These are phyloP conservation scores for Trididemnum miniatum DNA, from an alignment of 23 tunicate species.

Conservation along the genomic window DNA sequence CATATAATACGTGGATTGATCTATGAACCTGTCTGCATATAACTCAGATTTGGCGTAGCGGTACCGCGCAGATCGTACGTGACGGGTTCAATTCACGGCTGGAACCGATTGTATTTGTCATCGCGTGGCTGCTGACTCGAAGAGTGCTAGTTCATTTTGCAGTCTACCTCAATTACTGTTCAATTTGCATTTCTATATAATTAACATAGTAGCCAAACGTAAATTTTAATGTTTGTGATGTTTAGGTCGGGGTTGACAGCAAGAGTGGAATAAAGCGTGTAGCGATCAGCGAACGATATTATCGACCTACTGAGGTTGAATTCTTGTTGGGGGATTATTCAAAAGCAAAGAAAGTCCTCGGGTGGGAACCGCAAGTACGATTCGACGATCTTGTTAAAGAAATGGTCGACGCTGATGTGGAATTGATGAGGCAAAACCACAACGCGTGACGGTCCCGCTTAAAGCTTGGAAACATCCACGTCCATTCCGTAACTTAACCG, in stretches of 20 bases:
- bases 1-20: too few relatives aligned
- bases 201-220: neutral
- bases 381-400: constrained; percentile 90
- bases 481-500: too few relatives aligned
- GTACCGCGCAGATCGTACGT: too few relatives aligned
- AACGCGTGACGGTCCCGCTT: constrained; percentile 89
- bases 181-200: too few relatives aligned
- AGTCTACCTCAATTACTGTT: too few relatives aligned
- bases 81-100: too few relatives aligned
- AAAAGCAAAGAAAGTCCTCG: constrained; percentile 79
- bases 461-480: too few relatives aligned
- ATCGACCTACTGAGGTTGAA: constrained; percentile 95
- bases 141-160: too few relatives aligned
- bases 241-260: constrained; percentile 70
- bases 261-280: constrained; percentile 54
- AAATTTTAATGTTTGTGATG: neutral
- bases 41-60: too few relatives aligned
- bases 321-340: constrained; percentile 83
- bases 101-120: too few relatives aligned
- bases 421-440: constrained; percentile 75
- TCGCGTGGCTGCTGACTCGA: too few relatives aligned
- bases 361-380: constrained; percentile 80
- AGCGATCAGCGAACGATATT: constrained; percentile 63
- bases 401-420: constrained; percentile 88
- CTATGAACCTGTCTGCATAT: too few relatives aligned